Evolutionary conservation across 2,113 vertebrate species (phyloP), one percentile per base, ranked within the genome.

Genomic region (Eubucco bourcierii): DNA sequence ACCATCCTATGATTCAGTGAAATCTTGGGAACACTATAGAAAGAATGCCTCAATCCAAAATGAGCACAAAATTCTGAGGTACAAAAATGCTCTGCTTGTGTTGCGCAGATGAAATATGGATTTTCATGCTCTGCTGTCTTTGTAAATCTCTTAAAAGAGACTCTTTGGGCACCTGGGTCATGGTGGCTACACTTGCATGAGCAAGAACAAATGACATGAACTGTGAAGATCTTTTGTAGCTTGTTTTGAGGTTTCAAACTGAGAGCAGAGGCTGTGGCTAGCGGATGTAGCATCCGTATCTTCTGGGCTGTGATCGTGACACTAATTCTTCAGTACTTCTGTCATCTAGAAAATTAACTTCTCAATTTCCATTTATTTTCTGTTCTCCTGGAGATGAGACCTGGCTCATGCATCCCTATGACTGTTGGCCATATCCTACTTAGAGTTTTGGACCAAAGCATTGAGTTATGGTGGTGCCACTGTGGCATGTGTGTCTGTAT

Each of bases 11-110:
- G 53, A 55, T 15, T 55, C 27, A 27, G 28, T 55, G 1, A 78
- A 95, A 66, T 90, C 89, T 91, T 55, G 78, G 60, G 81, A 85
- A 61, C 87, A 94, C 83, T 87, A 81, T 19, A 89, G 73, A 72
- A 90, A 77, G 58, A 8, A 56, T 59, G 41, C 1, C 5, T 88
- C 33, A 31, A 94, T 71, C 15, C 19, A 64, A 77, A 91, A 80
- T 90, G 92, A 89, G 63, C 44, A 34, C 33, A 71, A 79, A 88
- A 88, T 81, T 44, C 64, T 68, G 66, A 80, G 15, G 53, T 56
- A 41, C 64, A 73, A 92, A 71, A 93, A 14, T 1, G 5, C 15
- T 73, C 79, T 61, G 63, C 44, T 93, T 25, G 4, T 0, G 0
- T 56, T 2, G 1, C n/a, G 25, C 31, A 37, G 75, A 19, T 89